Evolutionary conservation across 2,797 vertebrate genomes (phyloP), one percentile per base, ranked within the genome.

Genomic region (Denticeps clupeoides): DNA sequence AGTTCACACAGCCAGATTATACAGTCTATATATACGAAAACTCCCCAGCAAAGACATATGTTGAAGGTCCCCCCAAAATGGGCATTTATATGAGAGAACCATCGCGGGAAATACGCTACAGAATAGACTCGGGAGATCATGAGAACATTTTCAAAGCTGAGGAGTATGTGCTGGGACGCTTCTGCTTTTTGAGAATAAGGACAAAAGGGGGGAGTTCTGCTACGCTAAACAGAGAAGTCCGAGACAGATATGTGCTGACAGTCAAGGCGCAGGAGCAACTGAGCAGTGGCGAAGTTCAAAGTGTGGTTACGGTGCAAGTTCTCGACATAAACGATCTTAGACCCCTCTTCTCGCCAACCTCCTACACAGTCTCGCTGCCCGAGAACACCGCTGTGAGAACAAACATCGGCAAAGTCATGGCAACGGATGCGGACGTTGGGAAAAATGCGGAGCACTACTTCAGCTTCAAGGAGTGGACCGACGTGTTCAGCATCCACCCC

Each of bases 381-480:
- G 88, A 89, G 65, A 86, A 83, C 64, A 82, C 83, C 51, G 77
- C 80, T 51, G 46, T 86, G 63, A 78, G 85, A 74, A 85, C 83
- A 51, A 89, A 87, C 26, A 69, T 90, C 0, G 79, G 82, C 0
- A 79, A 64, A 61, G 86, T 89, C 55, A 86, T 76, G 1, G 87
- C 87, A 35, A 89, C 88, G 1, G 88, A 90, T 29, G 88, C 88
- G 7, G 88, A 90, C 55, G 79, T 83, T 25, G 87, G 88, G 59
- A 86, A 88, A 43, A 89, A 89, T 12, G 88, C 87, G 42, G 83
- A 88, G 11, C 87, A 86, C 62, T 89, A 90, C 70, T 90, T 86
- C 44, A 87, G 86, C 50, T 88, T 89, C 61, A 86, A 79, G 64
- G 85, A 88, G 35, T 73, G 79, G 70, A 89, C 83, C 0, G 80